These are phyloP conservation scores for Diarsia rubi DNA, from an alignment of 2,888 invertebrate species.

Conservation along the genomic window DNA sequence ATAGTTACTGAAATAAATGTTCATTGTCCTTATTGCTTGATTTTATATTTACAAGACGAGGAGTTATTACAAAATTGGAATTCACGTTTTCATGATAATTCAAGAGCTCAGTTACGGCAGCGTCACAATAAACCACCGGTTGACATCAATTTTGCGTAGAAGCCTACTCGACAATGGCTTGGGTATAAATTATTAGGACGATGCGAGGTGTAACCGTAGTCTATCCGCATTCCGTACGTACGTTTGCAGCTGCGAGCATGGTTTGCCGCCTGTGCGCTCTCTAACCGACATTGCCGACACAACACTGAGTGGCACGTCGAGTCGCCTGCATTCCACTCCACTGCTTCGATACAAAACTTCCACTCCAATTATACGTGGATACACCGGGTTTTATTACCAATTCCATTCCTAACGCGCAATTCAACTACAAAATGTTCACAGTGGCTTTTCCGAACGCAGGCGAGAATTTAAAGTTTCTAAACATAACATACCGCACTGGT, in stretches of 20 bases:
- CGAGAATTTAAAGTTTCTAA: slow-evolving; percentile 36
- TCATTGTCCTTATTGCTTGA: not conserved
- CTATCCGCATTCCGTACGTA: slow-evolving; percentile 83
- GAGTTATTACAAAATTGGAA: not conserved
- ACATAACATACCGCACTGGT: not conserved
- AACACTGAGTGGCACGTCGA: slow-evolving; percentile 78
- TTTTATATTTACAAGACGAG: not conserved
- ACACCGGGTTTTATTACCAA: slow-evolving; percentile 70
- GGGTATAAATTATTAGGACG: slow-evolving; percentile 80
- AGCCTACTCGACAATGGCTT: slow-evolving; percentile 56
- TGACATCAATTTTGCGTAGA: slow-evolving; percentile 60
- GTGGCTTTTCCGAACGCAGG: slow-evolving; percentile 13
- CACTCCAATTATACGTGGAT: slow-evolving; percentile 71
- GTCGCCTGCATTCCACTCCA: slow-evolving; percentile 83
- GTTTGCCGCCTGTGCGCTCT: slow-evolving; percentile 80
- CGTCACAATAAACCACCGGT: slow-evolving; percentile 58
- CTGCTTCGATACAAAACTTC: slow-evolving; percentile 80
- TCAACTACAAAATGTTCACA: slow-evolving; percentile 38
- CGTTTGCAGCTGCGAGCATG: slow-evolving; percentile 79
- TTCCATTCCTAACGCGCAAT: slow-evolving; percentile 50
- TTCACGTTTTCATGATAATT: slow-evolving; percentile 14
- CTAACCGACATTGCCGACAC: slow-evolving; percentile 79
- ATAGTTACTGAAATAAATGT: not conserved
- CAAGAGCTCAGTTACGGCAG: slow-evolving; percentile 8
- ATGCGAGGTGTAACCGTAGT: slow-evolving; percentile 79